Conservation (phyloP, 2,888 invertebrate genomes). For the Spisula subtruncata region DNA sequence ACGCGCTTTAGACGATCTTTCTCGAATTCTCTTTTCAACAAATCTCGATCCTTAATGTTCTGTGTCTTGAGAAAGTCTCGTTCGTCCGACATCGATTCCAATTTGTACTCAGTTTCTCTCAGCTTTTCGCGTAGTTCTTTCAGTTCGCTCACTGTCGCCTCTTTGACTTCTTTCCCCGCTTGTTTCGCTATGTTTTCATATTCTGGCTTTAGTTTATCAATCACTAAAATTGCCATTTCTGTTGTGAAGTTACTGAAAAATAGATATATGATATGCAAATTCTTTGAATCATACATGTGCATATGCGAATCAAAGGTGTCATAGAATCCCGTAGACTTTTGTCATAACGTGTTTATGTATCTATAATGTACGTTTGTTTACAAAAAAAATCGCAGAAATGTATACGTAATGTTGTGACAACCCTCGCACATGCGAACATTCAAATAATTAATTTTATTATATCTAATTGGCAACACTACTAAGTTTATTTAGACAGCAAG, state of each 20-base stretch:
- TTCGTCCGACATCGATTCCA: constrained; percentile 45
- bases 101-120: constrained; percentile 33
- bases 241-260: constrained; percentile 52
- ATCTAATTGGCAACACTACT: too few relatives aligned
- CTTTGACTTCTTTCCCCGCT: constrained; percentile 50
- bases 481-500: too few relatives aligned
- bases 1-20: constrained; percentile 54
- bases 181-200: constrained; percentile 50
- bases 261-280: background rate
- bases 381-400: too few relatives aligned
- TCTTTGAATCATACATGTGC: too few relatives aligned
- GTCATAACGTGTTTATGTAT: too few relatives aligned
- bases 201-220: constrained; percentile 52
- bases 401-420: too few relatives aligned
- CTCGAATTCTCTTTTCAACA: constrained; percentile 59
- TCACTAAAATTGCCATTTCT: constrained; percentile 52
- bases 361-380: too few relatives aligned
- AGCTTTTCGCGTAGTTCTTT: constrained; percentile 49
- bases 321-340: too few relatives aligned
- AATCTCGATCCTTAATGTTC: constrained; percentile 48
- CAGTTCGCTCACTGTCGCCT: constrained; percentile 47
- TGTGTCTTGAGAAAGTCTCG: constrained; percentile 45
- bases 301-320: too few relatives aligned
- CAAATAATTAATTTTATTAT: too few relatives aligned
- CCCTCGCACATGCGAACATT: too few relatives aligned